Evolutionary conservation across 1,140 invertebrate species (phyloP).

Genomic region (Vanessa tameamea): DNA sequence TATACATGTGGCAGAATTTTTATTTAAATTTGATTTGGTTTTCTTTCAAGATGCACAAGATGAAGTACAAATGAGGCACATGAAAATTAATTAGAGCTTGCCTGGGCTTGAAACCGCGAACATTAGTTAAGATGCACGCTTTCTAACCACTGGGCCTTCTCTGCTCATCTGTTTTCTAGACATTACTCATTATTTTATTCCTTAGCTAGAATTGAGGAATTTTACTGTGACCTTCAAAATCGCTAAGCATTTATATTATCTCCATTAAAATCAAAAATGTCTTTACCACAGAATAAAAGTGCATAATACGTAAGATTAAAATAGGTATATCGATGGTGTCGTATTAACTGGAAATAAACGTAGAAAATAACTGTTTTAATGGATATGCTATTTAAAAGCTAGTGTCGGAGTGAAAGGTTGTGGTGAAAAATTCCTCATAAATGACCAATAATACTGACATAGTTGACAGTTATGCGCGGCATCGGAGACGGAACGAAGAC

Average conservation of each 20-base stretch:
- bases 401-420: conserved; percentile 6
- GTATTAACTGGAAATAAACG: neutral
- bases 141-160: too few relatives aligned
- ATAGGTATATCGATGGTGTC: neutral
- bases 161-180: too few relatives aligned
- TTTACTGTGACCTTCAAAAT: neutral
- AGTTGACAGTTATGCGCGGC: conserved; percentile 27
- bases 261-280: neutral
- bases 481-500: conserved; percentile 2
- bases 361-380: neutral
- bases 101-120: too few relatives aligned
- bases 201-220: too few relatives aligned
- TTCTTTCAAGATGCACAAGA: too few relatives aligned
- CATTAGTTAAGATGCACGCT: too few relatives aligned
- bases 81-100: too few relatives aligned
- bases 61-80: too few relatives aligned
- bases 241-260: too few relatives aligned
- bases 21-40: too few relatives aligned
- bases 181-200: too few relatives aligned
- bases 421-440: conserved; percentile 17
- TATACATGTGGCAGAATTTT: too few relatives aligned
- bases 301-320: neutral
- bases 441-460: conserved; percentile 17
- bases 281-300: neutral
- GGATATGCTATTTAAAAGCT: neutral